phyloP scores from a whole-genome alignment of 2,888 invertebrate species.

The Lycocerus yunnanus region DNA sequence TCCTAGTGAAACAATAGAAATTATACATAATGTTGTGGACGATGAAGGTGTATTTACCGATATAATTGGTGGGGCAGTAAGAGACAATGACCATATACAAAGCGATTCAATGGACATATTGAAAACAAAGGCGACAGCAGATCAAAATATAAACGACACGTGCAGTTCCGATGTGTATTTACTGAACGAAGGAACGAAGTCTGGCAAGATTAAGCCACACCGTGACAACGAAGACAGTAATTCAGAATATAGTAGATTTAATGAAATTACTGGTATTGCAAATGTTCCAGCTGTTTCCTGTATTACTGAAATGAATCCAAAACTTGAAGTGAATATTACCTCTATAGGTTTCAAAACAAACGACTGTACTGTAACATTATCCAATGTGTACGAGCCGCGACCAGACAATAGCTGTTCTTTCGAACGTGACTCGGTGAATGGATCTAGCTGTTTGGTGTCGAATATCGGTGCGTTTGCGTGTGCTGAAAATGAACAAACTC shows the following conservation, averaged over 20 bases:
- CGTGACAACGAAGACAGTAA: neutral
- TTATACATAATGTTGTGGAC: conserved; percentile 13
- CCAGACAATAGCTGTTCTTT: conserved; percentile 20
- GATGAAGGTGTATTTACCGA: conserved; percentile 24
- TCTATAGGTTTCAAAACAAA: neutral
- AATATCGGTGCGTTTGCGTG: conserved; percentile 29
- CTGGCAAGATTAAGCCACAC: neutral
- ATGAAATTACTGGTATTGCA: neutral
- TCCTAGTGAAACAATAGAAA: conserved; percentile 22
- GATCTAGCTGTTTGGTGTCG: conserved; percentile 22
- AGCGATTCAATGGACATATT: conserved; percentile 13
- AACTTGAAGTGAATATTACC: neutral
- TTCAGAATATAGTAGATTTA: neutral
- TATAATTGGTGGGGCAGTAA: conserved; percentile 21
- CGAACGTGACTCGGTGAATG: conserved; percentile 34
- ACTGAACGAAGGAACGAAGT: neutral
- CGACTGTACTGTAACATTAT: conserved; percentile 11
- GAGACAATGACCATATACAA: conserved; percentile 35
- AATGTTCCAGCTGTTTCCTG: neutral
- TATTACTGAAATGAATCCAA: neutral
- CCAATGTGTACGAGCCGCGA: conserved; percentile 10
- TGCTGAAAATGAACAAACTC: conserved; percentile 28
- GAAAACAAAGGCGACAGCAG: conserved; percentile 8
- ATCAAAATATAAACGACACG: neutral
- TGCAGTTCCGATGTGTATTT: neutral